Conservation (phyloP, 2,888 invertebrate species). For the Axea sp. region DNA sequence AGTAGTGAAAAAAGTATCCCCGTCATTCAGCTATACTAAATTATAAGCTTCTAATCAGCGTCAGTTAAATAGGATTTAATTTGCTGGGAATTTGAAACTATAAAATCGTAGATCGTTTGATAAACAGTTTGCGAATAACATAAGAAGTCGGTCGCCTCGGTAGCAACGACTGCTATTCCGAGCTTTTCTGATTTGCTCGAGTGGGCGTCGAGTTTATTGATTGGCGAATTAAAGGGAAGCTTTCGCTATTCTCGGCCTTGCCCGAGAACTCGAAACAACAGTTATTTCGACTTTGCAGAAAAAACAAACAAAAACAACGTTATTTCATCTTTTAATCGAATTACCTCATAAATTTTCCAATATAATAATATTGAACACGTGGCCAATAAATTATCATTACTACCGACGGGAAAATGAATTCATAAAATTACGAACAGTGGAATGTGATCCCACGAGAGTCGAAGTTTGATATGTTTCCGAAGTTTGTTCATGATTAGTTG, state of each 20-base stretch:
- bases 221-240: conserved; percentile 74
- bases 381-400: conserved; percentile 49
- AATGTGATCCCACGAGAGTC: conserved; percentile 15
- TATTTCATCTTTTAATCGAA: conserved; percentile 8
- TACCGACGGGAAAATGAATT: conserved; percentile 29
- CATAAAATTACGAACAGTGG: conserved; percentile 26
- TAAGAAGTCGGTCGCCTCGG: conserved; percentile 38
- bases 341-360: conserved; percentile 26
- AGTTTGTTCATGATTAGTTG: conserved; percentile 54
- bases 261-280: conserved; percentile 57
- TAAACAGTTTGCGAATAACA: conserved; percentile 13
- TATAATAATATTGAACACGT: conserved; percentile 32
- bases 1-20: too few species aligned
- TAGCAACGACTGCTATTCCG: conserved; percentile 44
- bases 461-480: conserved; percentile 44
- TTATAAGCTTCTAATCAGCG: too few species aligned
- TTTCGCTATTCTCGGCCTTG: conserved; percentile 64
- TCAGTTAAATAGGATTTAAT: too few species aligned
- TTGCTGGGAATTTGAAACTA: too few species aligned
- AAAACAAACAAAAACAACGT: neutral
- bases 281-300: conserved; percentile 22
- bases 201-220: conserved; percentile 69
- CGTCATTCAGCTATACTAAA: too few species aligned
- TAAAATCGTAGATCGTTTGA: too few species aligned
- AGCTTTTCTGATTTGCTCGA: conserved; percentile 50